Base-by-base conservation (phyloP, 1,140 invertebrate genomes). In the Drosophila sechellia region DNA sequence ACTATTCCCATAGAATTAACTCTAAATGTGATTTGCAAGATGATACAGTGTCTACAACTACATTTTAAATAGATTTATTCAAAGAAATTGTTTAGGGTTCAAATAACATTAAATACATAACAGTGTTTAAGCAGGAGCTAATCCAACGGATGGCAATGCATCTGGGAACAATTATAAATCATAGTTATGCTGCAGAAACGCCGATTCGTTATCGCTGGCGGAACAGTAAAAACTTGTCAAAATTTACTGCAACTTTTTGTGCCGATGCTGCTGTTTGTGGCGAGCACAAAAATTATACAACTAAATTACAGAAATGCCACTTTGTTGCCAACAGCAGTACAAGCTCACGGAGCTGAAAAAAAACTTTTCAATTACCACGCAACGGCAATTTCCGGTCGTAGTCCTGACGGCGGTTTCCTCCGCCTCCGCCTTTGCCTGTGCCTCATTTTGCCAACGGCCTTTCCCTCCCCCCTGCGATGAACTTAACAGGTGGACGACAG, bases 401-500 rank as follows among this genome's bases (percentile, higher is more conserved):
- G 50, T 57, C 66, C 61, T 63, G 37, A 34, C 60, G 60, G 60
- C 60, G 60, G 40, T 60, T 42, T 65, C 45, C 59, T 35, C 45
- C 25, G 22, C 34, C 61, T 27, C 11, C 27, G 27, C 39, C 17
- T 37, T 4, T 11, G 1, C 12, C 35, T 37, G 11, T 13, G 37
- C 11, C 37, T 34, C 48, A 17, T 17, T 53, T 53, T 31, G 31
- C 31, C 31, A 31, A 31, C 31, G 31, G 31, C 31, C 8, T 31
- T 27, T 5, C 6, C 5, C 4, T 0, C 25, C 22, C 11, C 60
- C 35, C 52, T 34, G 42, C 34, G 34, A 56, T 54, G 34, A 65
- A 57, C 58, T 65, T 81, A 69, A 84, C 72, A 90, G 85, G 80
- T 90, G 85, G 85, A 90, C 85, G 80, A 75, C 80, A 75, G 85